Evolutionary conservation across 2,888 invertebrate species (phyloP).

Genomic region (Parnassius orleans): DNA sequence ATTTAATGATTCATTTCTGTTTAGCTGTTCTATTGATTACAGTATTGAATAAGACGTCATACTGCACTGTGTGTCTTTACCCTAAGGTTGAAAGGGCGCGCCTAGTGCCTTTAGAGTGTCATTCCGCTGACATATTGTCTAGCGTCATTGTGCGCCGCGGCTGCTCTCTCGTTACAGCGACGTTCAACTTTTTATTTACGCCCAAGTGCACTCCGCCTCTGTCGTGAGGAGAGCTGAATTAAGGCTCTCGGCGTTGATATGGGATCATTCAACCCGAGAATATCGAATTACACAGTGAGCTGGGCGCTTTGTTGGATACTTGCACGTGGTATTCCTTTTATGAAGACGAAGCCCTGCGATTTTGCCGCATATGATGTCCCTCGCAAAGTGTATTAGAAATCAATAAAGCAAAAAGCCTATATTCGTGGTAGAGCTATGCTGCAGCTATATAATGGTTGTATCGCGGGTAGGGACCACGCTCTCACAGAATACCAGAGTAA

Average conservation of each 20-base stretch:
- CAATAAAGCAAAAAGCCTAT: conserved; percentile 3
- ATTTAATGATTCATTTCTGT: no score
- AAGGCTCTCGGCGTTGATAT: conserved; percentile 76
- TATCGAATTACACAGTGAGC: conserved; percentile 76
- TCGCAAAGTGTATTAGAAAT: conserved; percentile 24
- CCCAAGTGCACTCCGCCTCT: conserved; percentile 76
- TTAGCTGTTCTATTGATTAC: no score
- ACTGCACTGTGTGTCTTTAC: conserved; percentile 7
- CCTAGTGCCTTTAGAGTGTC: conserved; percentile 66
- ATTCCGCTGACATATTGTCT: conserved; percentile 75
- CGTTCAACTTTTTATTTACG: conserved; percentile 79
- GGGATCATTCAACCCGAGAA: conserved; percentile 78
- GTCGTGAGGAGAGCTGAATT: conserved; percentile 75
- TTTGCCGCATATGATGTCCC: conserved; percentile 15
- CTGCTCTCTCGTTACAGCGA: conserved; percentile 66
- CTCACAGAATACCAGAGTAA: no score
- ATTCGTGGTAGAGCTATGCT: no score
- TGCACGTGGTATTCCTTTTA: conserved; percentile 75
- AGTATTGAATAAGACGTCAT: not conserved
- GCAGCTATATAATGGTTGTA: no score
- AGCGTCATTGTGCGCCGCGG: conserved; percentile 68
- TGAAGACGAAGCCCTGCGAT: conserved; percentile 32
- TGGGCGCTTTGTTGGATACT: conserved; percentile 74
- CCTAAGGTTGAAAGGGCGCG: conserved; percentile 52
- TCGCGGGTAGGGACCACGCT: no score